Conservation (phyloP, 2,797 vertebrate species). For the Microctenopoma stevenorrisi region DNA sequence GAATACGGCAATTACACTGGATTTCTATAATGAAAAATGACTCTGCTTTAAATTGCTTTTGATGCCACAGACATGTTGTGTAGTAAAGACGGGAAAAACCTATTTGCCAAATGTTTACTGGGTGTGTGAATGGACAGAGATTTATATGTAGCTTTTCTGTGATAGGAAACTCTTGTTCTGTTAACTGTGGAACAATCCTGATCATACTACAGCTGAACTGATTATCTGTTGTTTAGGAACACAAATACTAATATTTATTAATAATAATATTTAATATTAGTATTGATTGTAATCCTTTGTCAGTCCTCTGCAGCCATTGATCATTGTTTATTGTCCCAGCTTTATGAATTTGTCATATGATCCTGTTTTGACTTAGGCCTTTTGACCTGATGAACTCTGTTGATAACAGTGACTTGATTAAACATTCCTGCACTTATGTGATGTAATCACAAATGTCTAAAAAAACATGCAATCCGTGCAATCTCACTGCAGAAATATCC, state of each 20-base stretch:
- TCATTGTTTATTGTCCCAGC: background rate
- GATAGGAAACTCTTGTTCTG: background rate
- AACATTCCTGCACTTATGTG: background rate
- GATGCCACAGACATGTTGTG: background rate
- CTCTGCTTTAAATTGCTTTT: background rate
- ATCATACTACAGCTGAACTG: background rate
- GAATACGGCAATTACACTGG: background rate
- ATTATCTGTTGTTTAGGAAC: background rate
- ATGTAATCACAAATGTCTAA: background rate
- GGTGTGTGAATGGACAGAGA: no score
- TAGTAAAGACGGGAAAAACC: background rate
- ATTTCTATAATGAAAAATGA: conserved; percentile 10
- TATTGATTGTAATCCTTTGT: background rate
- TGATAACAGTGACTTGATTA: conserved; percentile 5
- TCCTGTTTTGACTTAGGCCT: conserved; percentile 31
- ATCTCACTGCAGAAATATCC: background rate
- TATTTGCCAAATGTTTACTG: background rate
- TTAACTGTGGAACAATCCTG: background rate
- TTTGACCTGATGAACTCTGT: conserved; percentile 49
- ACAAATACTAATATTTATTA: background rate
- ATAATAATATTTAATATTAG: no score
- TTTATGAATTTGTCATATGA: conserved; percentile 25
- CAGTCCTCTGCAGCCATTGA: background rate
- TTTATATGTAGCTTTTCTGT: background rate
- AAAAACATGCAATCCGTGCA: conserved; percentile 16